Conservation (phyloP, 2,888 invertebrate genomes). For the Deilephila porcellus region DNA sequence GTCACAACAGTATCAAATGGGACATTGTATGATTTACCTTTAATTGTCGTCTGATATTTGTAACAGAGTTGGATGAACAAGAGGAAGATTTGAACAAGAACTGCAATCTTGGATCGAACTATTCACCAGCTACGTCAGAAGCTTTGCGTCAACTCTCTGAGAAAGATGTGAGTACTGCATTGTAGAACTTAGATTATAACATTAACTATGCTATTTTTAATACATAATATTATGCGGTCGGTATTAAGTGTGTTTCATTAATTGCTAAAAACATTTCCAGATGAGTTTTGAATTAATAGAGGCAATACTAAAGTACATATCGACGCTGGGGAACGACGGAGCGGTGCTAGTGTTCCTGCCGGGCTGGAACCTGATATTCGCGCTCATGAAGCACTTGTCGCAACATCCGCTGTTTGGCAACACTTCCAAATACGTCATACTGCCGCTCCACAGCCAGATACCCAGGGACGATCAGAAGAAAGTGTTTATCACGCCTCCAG, state of each 20-base stretch:
- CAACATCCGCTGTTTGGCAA: conserved; percentile 89
- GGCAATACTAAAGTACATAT: conserved; percentile 88
- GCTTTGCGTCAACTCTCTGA: conserved; percentile 93
- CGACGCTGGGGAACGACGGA: conserved; percentile 87
- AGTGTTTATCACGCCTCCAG: conserved; percentile 95
- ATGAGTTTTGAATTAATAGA: conserved; percentile 97
- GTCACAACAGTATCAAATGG: too few species aligned
- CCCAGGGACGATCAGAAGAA: conserved; percentile 97
- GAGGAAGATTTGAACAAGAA: conserved; percentile 92
- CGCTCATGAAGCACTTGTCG: conserved; percentile 91
- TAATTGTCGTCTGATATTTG: conserved; percentile 33
- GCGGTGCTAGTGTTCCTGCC: conserved; percentile 97
- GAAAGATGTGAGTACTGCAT: conserved; percentile 87
- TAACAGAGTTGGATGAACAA: conserved; percentile 74
- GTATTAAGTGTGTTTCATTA: neutral
- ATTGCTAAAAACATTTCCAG: conserved; percentile 50
- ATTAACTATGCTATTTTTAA: too few species aligned
- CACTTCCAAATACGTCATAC: conserved; percentile 87
- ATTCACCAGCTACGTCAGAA: conserved; percentile 86
- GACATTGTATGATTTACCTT: too few species aligned
- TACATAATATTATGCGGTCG: conserved; percentile 28
- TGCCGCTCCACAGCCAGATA: conserved; percentile 99
- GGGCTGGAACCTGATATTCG: conserved; percentile 98
- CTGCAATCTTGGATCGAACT: conserved; percentile 64
- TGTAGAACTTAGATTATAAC: too few species aligned